Evolutionary conservation across 1,140 invertebrate genomes (phyloP).

Genomic region (Stratiolaelaps scimitus): DNA sequence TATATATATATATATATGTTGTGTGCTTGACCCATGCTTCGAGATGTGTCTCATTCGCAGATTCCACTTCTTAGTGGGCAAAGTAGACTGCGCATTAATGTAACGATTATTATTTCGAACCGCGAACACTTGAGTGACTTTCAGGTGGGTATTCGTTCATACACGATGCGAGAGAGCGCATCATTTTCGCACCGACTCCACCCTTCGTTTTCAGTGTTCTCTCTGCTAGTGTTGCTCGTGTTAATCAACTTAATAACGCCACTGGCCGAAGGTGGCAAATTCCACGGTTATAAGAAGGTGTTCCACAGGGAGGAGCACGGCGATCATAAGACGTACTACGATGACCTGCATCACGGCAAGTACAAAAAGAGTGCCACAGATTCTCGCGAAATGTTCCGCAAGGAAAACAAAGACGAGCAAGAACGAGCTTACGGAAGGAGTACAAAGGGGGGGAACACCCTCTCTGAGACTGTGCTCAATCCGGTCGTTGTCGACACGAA

Average conservation of each 20-base stretch:
- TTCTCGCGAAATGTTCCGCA: neutral
- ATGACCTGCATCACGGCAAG: conserved; percentile 21
- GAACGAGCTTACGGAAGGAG: conserved; percentile 4
- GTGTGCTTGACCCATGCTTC: too few relatives aligned
- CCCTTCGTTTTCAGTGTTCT: too few relatives aligned
- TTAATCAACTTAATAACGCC: neutral
- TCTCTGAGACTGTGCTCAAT: conserved; percentile 6
- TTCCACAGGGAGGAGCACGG: conserved; percentile 18
- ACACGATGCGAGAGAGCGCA: too few relatives aligned
- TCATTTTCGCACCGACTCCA: too few relatives aligned
- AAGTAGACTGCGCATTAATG: too few relatives aligned
- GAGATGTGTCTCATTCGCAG: too few relatives aligned
- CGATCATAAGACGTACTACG: conserved; percentile 23
- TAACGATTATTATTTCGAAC: too few relatives aligned
- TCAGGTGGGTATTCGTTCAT: too few relatives aligned
- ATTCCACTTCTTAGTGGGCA: too few relatives aligned
- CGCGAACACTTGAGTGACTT: too few relatives aligned
- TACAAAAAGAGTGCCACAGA: conserved; percentile 19
- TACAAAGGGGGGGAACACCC: neutral
- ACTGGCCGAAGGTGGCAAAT: conserved; percentile 11
- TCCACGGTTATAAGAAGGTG: conserved; percentile 28
- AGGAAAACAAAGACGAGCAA: neutral
- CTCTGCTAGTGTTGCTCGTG: neutral
- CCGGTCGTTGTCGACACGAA: conserved; percentile 3
- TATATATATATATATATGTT: too few relatives aligned